Conservation (phyloP, 2,113 vertebrate species). For the Geococcyx californianus region DNA sequence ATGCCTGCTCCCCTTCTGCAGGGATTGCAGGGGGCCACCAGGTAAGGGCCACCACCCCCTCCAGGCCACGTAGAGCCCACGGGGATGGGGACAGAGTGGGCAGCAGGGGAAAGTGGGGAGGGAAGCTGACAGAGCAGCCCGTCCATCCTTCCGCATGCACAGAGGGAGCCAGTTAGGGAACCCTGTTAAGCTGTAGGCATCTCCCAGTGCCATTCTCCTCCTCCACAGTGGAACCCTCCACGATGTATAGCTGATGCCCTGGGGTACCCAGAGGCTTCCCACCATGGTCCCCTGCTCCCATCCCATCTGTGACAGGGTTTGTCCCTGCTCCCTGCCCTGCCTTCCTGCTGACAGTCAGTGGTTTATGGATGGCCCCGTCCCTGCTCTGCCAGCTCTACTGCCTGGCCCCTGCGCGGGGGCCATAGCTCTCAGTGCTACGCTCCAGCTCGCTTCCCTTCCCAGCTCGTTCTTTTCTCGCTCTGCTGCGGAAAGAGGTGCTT, state of each 20-base stretch:
- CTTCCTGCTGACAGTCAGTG: conserved; percentile 2
- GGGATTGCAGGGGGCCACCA: conserved; percentile 71
- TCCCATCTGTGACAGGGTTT: not conserved
- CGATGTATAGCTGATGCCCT: not conserved
- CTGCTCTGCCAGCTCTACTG: not conserved
- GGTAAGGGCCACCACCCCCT: conserved; percentile 64
- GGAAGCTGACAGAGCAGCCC: conserved; percentile 27
- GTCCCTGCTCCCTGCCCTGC: not conserved
- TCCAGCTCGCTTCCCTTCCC: conserved; percentile 39
- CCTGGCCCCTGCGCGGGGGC: not conserved
- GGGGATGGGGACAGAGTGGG: not conserved
- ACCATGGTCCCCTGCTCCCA: not conserved
- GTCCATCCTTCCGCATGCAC: not conserved
- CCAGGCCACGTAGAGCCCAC: not conserved
- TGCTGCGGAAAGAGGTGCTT: conserved; percentile 51
- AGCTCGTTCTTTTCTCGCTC: conserved; percentile 62
- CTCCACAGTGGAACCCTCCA: not conserved
- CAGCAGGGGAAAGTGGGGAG: not conserved
- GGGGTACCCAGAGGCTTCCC: not conserved
- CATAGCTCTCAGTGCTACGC: not conserved
- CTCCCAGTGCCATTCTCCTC: not conserved
- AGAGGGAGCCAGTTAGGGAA: not conserved
- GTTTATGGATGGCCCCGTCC: conserved; percentile 71
- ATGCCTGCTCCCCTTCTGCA: conserved; percentile 68
- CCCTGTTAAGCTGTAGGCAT: not conserved